Base-by-base conservation (phyloP, 2,113 vertebrate species). In the Desmodus rotundus region DNA sequence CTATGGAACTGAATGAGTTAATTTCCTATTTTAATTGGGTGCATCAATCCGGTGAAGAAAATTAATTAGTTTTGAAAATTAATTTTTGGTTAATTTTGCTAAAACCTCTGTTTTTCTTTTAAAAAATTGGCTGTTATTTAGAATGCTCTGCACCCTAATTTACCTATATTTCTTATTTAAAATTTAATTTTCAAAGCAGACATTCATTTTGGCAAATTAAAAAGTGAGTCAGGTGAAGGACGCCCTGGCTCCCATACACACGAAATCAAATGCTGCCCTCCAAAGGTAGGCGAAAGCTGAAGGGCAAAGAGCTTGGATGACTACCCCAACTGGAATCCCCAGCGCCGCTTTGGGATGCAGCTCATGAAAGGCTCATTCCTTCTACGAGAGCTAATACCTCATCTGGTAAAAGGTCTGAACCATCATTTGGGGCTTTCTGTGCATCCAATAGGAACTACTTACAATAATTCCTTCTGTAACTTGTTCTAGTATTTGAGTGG, bases 21-120 rank as follows among this genome's bases (percentile, higher is more conserved):
- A 96, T 97, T 95, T 68, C 47, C 72, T 97, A 95, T 95, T 94
- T 98, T 95, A 97, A 97, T 97, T 96, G 97, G 50, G 84, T 98
- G 19, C 24, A 93, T 87, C 68, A 88, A 93, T 74, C 89, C 97
- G 86, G 80, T 43, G 91, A 92, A 97, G 73, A 97, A 97, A 97
- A 74, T 90, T 58, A 73, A 97, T 3, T 92, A 22, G 22, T 54
- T 54, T 54, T 56, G 88, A 92, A 97, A 97, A 95, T 1, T 0
- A 83, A 95, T 91, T 96, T 83, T 70, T 43, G 45, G 33, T 89
- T 94, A 73, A 97, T 95, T 94, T 94, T 95, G 36, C n/a, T 80
- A 38, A 87, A 96, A 89, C 31, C 31, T 89, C 41, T 90, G 7
- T 28, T 94, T 90, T 68, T 76, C 61, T 87, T 85, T 81, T 90